Base-by-base conservation (phyloP, 2,797 vertebrate genomes). In the Acipenser oxyrinchus region DNA sequence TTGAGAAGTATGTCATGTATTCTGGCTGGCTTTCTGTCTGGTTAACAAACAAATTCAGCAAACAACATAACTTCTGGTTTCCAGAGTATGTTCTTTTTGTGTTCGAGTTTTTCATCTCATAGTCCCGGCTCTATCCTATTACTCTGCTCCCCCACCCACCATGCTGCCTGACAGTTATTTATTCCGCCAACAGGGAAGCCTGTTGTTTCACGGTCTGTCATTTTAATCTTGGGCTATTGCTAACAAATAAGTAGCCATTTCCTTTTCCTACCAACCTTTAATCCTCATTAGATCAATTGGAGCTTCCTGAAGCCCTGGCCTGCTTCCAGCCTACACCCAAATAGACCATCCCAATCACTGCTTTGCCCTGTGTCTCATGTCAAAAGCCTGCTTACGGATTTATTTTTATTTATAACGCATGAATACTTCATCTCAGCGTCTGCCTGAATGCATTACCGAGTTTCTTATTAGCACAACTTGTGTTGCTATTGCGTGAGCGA, bases 251-350 rank as follows among this genome's bases (percentile, higher is more conserved):
- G 55, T 61, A 66, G 15, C 71, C 53, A 65, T 66, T 72, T 2
- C 64, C 67, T 65, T 37, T 51, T 62, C 59, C 68, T 51, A 66
- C 67, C 60, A 68, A 70, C 69, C 72, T 49, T n/a, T 65, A 49
- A 62, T 70, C 74, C 72, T 80, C 83, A 75, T 81, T 75, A 84
- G 63, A 73, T 68, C 72, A 71, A 53, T 69, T 68, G 73, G 70
- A 69, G 67, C 72, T 81, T 82, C 77, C 79, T 77, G 75, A 73
- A 72, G 73, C 67, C 67, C 71, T 69, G 79, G 73, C 74, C 50
- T 74, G 64, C 68, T 60, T 66, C 72, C 79, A 80, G 75, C 63
- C 7, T 3, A 12, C 10, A 18, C 57, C 11, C 6, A 11, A 18
- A 53, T 49, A 53, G 6, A 57, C 64, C 63, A 53, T 10, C 2